Evolutionary conservation across 2,888 invertebrate species (phyloP).

Genomic region (Eumacrocentrus americanus): DNA sequence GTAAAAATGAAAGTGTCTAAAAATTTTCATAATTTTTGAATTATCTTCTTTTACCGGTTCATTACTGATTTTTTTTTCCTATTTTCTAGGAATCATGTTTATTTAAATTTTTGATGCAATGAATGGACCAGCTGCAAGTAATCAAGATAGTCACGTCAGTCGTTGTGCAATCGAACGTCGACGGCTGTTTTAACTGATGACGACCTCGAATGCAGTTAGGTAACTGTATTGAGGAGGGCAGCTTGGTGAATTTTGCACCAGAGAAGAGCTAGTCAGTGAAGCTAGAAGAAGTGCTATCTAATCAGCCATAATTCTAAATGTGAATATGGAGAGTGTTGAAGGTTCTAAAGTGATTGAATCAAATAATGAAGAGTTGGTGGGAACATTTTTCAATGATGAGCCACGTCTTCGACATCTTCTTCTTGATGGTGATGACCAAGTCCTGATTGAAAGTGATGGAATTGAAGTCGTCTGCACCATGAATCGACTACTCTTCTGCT

Average conservation of each 20-base stretch:
- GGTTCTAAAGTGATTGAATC: neutral
- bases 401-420: slow-evolving; percentile 46
- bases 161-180: slow-evolving; percentile 29
- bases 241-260: slow-evolving; percentile 25
- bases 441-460: slow-evolving; percentile 35
- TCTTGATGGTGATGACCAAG: slow-evolving; percentile 38
- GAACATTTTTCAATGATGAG: slow-evolving; percentile 39
- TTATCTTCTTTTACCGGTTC: too few species aligned
- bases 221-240: slow-evolving; percentile 34
- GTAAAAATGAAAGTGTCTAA: too few species aligned
- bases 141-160: neutral
- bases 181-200: slow-evolving; percentile 44
- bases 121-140: neutral
- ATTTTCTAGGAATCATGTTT: neutral
- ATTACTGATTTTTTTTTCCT: too few species aligned
- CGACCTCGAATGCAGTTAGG: slow-evolving; percentile 40
- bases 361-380: neutral
- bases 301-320: too few species aligned
- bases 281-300: neutral
- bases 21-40: too few species aligned
- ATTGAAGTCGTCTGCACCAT: slow-evolving; percentile 45
- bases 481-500: slow-evolving; percentile 47
- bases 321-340: neutral
- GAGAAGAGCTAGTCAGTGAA: slow-evolving; percentile 16
- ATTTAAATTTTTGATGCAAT: neutral